These are phyloP conservation scores for Elgaria multicarinata DNA, from an alignment of 2,113 vertebrate genomes.

Conservation along the genomic window DNA sequence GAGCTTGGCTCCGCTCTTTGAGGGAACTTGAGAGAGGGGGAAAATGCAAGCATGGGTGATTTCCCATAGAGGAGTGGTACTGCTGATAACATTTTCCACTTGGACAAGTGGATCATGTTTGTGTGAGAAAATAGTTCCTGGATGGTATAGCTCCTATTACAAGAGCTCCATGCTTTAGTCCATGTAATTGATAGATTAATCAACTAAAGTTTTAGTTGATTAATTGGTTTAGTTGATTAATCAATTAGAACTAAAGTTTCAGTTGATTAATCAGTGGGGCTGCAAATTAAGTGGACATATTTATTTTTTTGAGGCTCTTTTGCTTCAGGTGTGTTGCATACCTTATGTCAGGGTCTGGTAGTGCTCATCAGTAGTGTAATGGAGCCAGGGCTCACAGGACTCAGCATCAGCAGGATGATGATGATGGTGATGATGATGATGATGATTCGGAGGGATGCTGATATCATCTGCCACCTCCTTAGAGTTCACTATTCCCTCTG, in stretches of 20 bases:
- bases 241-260: background rate
- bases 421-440: too few relatives aligned
- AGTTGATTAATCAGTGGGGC: background rate
- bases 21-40: background rate
- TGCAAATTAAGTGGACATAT: background rate
- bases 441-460: too few relatives aligned
- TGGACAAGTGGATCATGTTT: background rate
- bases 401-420: too few relatives aligned
- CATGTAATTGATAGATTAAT: background rate
- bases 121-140: conserved; percentile 38
- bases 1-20: background rate
- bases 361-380: too few relatives aligned
- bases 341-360: background rate
- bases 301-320: background rate
- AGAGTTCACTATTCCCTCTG: too few relatives aligned
- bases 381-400: too few relatives aligned
- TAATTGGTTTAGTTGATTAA: background rate
- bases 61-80: too few relatives aligned
- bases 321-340: background rate
- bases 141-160: background rate
- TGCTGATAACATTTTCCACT: background rate
- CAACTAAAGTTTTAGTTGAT: background rate
- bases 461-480: too few relatives aligned
- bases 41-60: conserved; percentile 16
- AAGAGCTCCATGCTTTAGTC: background rate